A percentile compares a stretch with the other conserved stretches of the same genome.
phyloP scores from a whole-genome alignment of 2,888 invertebrate species.

The Macrosiphum euphorbiae region DNA sequence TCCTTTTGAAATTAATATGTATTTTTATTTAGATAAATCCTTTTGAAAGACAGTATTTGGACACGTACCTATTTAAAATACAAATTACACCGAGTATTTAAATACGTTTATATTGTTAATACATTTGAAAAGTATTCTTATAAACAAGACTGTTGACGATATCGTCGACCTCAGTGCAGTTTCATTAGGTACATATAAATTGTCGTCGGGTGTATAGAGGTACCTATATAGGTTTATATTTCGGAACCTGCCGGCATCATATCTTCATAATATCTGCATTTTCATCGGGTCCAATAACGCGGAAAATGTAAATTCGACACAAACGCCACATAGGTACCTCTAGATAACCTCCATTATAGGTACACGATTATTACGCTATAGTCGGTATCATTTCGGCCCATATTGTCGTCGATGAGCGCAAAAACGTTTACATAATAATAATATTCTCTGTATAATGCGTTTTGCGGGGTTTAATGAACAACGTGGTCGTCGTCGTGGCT shows the following conservation, averaged over 20 bases:
- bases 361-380: not conserved
- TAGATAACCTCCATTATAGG: too few relatives aligned
- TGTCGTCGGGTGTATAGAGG: not conserved
- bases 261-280: not conserved
- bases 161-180: too few relatives aligned
- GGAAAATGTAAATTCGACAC: not conserved
- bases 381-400: not conserved
- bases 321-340: not conserved
- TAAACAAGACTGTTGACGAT: too few relatives aligned
- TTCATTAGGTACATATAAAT: not conserved
- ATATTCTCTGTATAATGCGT: not conserved
- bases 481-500: not conserved
- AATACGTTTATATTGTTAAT: too few relatives aligned
- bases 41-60: too few relatives aligned
- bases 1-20: too few relatives aligned
- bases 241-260: not conserved
- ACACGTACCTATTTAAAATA: too few relatives aligned
- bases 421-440: slow-evolving; percentile 15
- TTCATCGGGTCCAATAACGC: not conserved
- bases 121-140: too few relatives aligned
- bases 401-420: not conserved
- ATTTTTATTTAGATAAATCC: too few relatives aligned
- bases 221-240: not conserved
- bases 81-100: too few relatives aligned
- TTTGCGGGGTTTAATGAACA: not conserved